Base-by-base conservation (phyloP, 2,797 vertebrate genomes). In the Amblyraja radiata region DNA sequence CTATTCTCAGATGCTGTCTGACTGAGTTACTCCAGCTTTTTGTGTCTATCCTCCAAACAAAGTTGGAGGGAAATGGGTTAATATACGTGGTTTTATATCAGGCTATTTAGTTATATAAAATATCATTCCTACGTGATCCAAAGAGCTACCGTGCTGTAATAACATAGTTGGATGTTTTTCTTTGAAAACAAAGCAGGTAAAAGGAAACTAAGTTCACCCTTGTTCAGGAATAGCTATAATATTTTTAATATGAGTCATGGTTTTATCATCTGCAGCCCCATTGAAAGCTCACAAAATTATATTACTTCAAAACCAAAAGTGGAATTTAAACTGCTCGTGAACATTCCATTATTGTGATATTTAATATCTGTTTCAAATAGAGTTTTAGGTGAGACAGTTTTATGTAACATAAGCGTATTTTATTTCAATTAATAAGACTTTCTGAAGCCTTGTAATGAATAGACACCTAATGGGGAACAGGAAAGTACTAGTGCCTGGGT, bases 261-360 rank as follows among this genome's bases (percentile, higher is more conserved):
- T 23, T 68, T 88, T 88, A 16, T 68, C 63, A 88, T 68, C n/a
- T 36, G 21, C 16, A 68, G 61, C 32, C 61, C 46, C 21, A n/a
- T 21, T 84, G 28, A 88, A 88, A 32, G n/a, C 21, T 16, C 84
- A 88, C 61, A 88, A 68, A 88, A 88, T 68, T 68, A 2, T 88
- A 23, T 88, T 32, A 68, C 61, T 68, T 88, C 84, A 88, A 88
- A 88, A 1, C 16, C 61, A 4, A 5, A 68, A 68, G 68, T 36
- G 16, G 63, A 61, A 32, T 65, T 88, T 88, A 65, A 88, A 28
- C 84, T 68, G 16, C 65, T 68, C 11, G 14, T 68, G 61, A 88
- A 68, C 61, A 7, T 88, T 36, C 61, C n/a, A 68, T 88, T 88
- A 88, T 88, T 88, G 32, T 88, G 84, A 88, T 68, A 88, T 88